A percentile compares a stretch with the other conserved stretches of the same genome.
phyloP scores from a whole-genome alignment of 2,888 invertebrate genomes.

The Macrophya alboannulata region DNA sequence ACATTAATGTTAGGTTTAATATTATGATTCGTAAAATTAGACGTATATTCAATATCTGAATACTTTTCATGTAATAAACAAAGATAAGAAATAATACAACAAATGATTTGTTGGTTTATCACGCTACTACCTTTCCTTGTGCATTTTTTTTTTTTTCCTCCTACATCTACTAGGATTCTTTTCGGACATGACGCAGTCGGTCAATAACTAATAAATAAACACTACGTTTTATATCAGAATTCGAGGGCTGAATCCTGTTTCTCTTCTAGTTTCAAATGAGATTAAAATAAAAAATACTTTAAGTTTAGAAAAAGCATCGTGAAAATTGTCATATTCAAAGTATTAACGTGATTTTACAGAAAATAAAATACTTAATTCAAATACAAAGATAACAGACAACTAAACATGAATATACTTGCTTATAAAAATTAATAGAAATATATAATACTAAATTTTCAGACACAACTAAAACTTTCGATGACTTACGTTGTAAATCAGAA shows the following conservation, averaged over 20 bases:
- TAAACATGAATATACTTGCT: not conserved
- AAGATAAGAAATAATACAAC: conserved; percentile 42
- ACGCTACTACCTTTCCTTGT: not conserved
- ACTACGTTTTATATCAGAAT: not conserved
- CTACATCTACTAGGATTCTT: not conserved
- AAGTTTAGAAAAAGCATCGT: not conserved
- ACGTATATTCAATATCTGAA: not conserved
- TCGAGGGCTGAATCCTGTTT: too few species aligned
- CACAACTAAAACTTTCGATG: not conserved
- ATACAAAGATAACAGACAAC: not conserved
- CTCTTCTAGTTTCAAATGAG: too few species aligned
- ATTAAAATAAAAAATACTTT: not conserved
- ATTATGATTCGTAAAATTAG: not conserved
- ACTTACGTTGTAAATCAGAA: not conserved
- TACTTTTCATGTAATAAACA: not conserved
- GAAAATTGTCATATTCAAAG: conserved; percentile 3
- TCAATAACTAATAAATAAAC: not conserved
- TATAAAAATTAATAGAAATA: not conserved
- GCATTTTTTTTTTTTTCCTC: not conserved
- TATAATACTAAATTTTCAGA: not conserved
- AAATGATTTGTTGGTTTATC: not conserved
- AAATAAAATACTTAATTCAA: not conserved
- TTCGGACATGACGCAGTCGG: not conserved
- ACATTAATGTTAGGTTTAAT: conserved; percentile 1
- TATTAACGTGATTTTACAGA: conserved; percentile 9